Conservation (phyloP, 2,797 vertebrate species). For the Bucorvus abyssinicus region DNA sequence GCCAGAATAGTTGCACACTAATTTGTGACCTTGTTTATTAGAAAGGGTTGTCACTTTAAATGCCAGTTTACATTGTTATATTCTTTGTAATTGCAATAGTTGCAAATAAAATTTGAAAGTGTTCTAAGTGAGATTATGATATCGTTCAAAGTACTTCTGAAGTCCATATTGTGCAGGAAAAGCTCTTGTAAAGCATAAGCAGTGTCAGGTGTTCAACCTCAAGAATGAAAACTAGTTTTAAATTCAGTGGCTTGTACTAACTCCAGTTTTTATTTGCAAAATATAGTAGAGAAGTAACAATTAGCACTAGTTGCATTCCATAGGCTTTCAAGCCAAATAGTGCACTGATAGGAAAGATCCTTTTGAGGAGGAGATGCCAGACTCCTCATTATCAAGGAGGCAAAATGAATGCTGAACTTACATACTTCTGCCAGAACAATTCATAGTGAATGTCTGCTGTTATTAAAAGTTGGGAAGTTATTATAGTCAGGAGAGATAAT, state of each 20-base stretch:
- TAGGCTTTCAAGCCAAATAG: neutral
- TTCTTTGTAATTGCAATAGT: slow-evolving; percentile 92
- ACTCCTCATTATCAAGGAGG: neutral
- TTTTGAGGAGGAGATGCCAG: neutral
- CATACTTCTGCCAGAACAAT: neutral
- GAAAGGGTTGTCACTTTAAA: slow-evolving; percentile 90
- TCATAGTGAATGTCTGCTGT: neutral
- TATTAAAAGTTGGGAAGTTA: neutral
- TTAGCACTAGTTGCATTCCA: neutral
- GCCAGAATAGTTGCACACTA: slow-evolving; percentile 52
- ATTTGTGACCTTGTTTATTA: slow-evolving; percentile 68
- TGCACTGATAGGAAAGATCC: neutral
- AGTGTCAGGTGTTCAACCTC: neutral
- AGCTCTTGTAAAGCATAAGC: neutral
- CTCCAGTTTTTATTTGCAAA: neutral
- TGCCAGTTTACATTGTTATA: slow-evolving; percentile 83
- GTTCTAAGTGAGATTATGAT: slow-evolving; percentile 50
- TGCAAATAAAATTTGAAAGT: slow-evolving; percentile 90
- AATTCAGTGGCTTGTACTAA: neutral
- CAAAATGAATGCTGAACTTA: neutral
- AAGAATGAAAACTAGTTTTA: neutral
- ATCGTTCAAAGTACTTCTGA: slow-evolving; percentile 41
- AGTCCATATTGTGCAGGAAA: neutral
- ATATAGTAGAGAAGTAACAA: neutral
- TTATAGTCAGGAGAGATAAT: neutral